A percentile compares a stretch with the other conserved stretches of the same genome.
Conservation (phyloP, 2,888 invertebrate species). For the Noctua pronuba region DNA sequence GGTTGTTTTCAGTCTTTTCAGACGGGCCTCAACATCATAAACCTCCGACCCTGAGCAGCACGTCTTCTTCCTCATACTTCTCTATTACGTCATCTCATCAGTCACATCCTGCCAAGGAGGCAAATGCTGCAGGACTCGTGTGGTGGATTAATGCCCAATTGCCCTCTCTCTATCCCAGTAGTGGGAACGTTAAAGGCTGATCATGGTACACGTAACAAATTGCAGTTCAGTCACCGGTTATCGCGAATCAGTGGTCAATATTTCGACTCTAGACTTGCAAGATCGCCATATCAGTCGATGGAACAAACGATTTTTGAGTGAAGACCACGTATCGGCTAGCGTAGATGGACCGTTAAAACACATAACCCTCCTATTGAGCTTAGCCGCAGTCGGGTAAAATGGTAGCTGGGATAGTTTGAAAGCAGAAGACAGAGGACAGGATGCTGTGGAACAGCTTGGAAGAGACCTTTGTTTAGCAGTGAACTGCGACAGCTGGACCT, state of each 20-base stretch:
- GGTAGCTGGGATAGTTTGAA: too few relatives aligned
- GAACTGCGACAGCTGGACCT: not conserved
- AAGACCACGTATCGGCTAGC: not conserved
- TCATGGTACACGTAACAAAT: not conserved
- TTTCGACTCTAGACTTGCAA: not conserved
- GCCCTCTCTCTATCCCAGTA: not conserved
- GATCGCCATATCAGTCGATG: not conserved
- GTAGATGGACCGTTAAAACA: not conserved
- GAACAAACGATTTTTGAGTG: not conserved
- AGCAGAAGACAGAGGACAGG: not conserved
- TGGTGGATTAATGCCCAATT: not conserved
- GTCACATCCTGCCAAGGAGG: not conserved
- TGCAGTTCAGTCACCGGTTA: not conserved
- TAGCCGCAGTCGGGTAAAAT: not conserved
- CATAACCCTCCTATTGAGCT: not conserved
- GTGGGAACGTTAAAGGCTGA: not conserved
- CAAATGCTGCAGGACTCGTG: not conserved
- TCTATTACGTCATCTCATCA: not conserved
- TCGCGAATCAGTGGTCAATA: not conserved
- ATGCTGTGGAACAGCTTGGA: not conserved
- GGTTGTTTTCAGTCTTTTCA: not conserved
- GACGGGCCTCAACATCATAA: not conserved
- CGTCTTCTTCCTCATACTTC: not conserved
- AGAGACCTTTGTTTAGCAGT: not conserved
- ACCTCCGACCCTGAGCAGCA: not conserved